These are phyloP conservation scores for Benitochromis conjunctus DNA, from an alignment of 2,113 vertebrate species.

Conservation along the genomic window DNA sequence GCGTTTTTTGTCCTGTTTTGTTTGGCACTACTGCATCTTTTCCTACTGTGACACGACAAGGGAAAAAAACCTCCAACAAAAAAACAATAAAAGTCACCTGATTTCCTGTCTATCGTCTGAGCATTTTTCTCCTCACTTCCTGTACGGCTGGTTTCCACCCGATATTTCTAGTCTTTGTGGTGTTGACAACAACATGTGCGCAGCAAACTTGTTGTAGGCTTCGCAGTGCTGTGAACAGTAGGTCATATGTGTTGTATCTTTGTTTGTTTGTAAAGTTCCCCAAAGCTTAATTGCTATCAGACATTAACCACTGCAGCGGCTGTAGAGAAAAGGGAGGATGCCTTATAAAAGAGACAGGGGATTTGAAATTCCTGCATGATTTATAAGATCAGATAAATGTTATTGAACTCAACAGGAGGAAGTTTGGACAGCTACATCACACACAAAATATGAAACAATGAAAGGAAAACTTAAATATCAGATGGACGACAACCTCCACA, in stretches of 20 bases:
- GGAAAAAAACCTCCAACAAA: not conserved
- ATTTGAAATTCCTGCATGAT: slow-evolving; percentile 27
- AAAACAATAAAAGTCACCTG: slow-evolving; percentile 40
- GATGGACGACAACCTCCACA: not conserved
- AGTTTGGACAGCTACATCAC: slow-evolving; percentile 1
- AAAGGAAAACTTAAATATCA: not conserved
- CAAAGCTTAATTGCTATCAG: slow-evolving; percentile 40
- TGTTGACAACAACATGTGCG: slow-evolving; percentile 59
- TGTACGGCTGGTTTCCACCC: slow-evolving; percentile 36
- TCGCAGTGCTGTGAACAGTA: slow-evolving; percentile 26
- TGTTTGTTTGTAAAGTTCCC: slow-evolving; percentile 30
- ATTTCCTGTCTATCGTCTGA: slow-evolving; percentile 48
- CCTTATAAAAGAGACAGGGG: slow-evolving; percentile 7
- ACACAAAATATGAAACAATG: slow-evolving; percentile 1
- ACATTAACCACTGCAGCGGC: not conserved
- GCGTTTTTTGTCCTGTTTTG: not conserved
- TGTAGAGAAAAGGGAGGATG: not conserved
- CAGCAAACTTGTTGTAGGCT: slow-evolving; percentile 20
- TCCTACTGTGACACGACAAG: not conserved
- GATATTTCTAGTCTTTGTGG: slow-evolving; percentile 22
- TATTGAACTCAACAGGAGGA: slow-evolving; percentile 25
- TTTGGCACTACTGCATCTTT: not conserved
- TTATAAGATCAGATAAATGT: slow-evolving; percentile 28
- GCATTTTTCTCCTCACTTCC: slow-evolving; percentile 42
- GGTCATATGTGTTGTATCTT: slow-evolving; percentile 28